phyloP scores from a whole-genome alignment of 2,888 invertebrate species.

The Nemotelus nigrinus region DNA sequence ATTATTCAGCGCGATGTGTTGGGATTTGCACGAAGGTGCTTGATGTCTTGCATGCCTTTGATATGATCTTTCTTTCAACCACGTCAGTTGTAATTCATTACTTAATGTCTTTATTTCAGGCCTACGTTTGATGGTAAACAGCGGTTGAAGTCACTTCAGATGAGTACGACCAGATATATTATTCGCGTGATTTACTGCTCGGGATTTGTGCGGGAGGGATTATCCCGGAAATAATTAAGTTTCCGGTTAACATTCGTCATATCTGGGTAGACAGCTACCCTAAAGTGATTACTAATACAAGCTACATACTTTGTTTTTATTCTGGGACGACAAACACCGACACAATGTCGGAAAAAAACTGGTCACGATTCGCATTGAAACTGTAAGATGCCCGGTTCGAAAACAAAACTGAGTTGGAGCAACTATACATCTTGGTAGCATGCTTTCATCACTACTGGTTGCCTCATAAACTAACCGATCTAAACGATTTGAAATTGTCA shows the following conservation, averaged over 20 bases:
- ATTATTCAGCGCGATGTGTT: constrained; percentile 6
- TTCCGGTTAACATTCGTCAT: constrained; percentile 22
- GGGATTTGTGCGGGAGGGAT: constrained; percentile 23
- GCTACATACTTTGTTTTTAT: too few species aligned
- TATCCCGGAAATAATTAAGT: constrained; percentile 26
- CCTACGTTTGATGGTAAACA: constrained; percentile 35
- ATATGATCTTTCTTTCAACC: constrained; percentile 36
- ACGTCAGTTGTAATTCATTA: constrained; percentile 44
- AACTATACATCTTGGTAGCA: too few species aligned
- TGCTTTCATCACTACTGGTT: neutral
- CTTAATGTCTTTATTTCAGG: constrained; percentile 43
- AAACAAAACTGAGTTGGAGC: too few species aligned
- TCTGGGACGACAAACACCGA: too few species aligned
- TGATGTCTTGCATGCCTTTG: constrained; percentile 30
- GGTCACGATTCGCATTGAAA: too few species aligned
- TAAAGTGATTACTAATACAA: too few species aligned
- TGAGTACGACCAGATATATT: neutral
- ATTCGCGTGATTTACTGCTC: constrained; percentile 21
- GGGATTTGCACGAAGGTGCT: constrained; percentile 34
- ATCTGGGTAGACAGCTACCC: neutral
- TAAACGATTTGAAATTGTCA: neutral
- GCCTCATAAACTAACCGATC: neutral
- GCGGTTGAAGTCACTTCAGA: constrained; percentile 8
- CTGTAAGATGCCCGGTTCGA: too few species aligned
- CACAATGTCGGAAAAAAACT: too few species aligned